Percentiles rank a stretch among this genome's conserved stretches.
Evolutionary conservation across 2,888 invertebrate genomes (phyloP).

Genomic region (Megastigmus dorsalis): DNA sequence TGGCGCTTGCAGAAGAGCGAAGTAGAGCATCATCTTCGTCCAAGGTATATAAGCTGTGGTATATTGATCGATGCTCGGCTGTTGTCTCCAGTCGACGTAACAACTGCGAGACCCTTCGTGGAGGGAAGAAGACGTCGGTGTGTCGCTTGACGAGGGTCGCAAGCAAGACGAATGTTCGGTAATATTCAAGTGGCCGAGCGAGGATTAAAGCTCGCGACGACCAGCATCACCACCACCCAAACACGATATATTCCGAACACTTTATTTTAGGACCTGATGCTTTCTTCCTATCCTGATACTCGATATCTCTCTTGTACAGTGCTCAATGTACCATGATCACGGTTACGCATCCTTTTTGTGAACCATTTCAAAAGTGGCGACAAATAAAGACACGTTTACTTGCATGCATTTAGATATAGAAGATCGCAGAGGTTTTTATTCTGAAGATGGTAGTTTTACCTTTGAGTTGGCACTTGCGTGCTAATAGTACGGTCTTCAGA

Average conservation of each 20-base stretch:
- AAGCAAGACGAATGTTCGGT: slow-evolving; percentile 67
- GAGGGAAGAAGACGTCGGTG: slow-evolving; percentile 63
- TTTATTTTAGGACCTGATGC: background rate
- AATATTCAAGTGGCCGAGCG: slow-evolving; percentile 64
- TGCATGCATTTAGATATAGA: too few relatives aligned
- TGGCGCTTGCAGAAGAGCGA: too few relatives aligned
- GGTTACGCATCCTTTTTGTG: too few relatives aligned
- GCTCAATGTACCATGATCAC: too few relatives aligned
- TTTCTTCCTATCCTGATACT: background rate
- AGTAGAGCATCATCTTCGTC: too few relatives aligned
- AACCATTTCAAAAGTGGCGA: too few relatives aligned
- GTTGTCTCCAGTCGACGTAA: slow-evolving; percentile 49
- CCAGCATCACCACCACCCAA: slow-evolving; percentile 11
- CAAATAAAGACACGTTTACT: too few relatives aligned
- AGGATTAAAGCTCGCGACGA: slow-evolving; percentile 57
- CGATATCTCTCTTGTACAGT: background rate
- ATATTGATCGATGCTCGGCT: background rate
- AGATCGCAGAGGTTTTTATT: too few relatives aligned
- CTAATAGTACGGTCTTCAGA: too few relatives aligned
- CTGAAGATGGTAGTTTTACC: too few relatives aligned
- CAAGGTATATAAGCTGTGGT: too few relatives aligned
- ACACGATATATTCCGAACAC: background rate
- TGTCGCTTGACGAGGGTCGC: slow-evolving; percentile 68
- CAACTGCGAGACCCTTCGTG: background rate
- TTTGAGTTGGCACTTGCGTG: too few relatives aligned